Evolutionary conservation across 2,888 invertebrate genomes (phyloP), one percentile per base, ranked within the genome.

Genomic region (Leptothorax acervorum): DNA sequence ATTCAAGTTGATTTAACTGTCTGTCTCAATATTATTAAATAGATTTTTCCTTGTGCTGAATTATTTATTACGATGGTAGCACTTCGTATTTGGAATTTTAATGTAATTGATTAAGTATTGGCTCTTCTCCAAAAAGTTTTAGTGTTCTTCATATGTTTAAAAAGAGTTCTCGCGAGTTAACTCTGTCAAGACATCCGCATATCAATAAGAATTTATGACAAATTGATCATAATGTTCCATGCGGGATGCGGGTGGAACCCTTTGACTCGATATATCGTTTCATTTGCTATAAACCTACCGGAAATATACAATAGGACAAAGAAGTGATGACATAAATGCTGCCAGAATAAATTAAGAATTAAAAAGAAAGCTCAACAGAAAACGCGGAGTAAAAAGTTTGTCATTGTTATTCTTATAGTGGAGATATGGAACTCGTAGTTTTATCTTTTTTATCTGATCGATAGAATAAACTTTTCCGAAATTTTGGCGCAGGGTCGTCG

Each of bases 171-270:
- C 9, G 39, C n/a, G 23, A 28, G 55, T 71, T 39, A 6, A 39
- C 15, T 9, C 35, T 57, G 39, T 15, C 11, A 28, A 9, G 15
- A 65, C 2, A 48, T 35, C 1, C 9, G 23, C 23, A 8, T 62
- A 45, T 35, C 23, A 39, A 75, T 66, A 35, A 51, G 11, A 51
- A 65, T 51, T 75, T 48, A 51, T 6, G 65, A 75, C 48, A 0
- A 75, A 48, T 23, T 75, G 45, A 45, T 48, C 48, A 9, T n/a
- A 8, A 75, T 9, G 48, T 65, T 9, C 18, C 23, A 65, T 75
- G 66, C 65, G 65, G 48, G 75, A 65, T 75, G 66, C 65, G 65
- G 48, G 75, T 23, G 66, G 48, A 75, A 75, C 75, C 12, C 66
- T n/a, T 75, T 23, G 35, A 63, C 62, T 75, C 15, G n/a, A 5